These are phyloP conservation scores for Magallana angulata DNA, from an alignment of 1,140 invertebrate genomes.

Conservation along the genomic window DNA sequence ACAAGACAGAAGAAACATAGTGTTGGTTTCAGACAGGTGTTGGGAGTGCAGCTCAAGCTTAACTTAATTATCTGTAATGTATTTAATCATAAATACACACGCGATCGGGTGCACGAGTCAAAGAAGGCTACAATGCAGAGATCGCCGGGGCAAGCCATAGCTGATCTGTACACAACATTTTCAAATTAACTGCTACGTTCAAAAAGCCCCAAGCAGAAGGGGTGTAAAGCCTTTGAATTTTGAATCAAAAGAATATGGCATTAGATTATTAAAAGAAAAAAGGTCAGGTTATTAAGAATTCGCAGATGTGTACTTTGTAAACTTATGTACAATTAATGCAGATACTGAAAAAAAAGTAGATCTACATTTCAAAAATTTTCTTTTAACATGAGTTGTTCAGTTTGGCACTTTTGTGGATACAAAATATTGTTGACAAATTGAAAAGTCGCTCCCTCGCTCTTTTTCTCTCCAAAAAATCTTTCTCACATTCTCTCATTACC, in stretches of 20 bases:
- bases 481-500: slow-evolving; percentile 16
- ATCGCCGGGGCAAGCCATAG: not conserved
- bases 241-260: slow-evolving; percentile 7
- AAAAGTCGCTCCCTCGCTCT: not conserved
- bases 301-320: slow-evolving; percentile 3
- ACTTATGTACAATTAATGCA: slow-evolving; percentile 20
- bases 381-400: slow-evolving; percentile 3
- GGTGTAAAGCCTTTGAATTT: not conserved
- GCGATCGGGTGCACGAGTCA: not conserved
- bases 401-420: slow-evolving; percentile 11
- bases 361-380: slow-evolving; percentile 14
- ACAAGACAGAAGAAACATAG: not conserved
- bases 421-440: not conserved
- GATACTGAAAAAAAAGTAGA: not conserved
- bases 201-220: not conserved
- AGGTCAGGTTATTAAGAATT: not conserved
- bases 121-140: not conserved
- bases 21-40: slow-evolving; percentile 9
- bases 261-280: not conserved
- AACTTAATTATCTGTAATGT: not conserved
- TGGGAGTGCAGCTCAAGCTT: slow-evolving; percentile 13
- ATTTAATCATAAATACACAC: slow-evolving; percentile 25
- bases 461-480: not conserved
- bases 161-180: not conserved
- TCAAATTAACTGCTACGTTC: not conserved